Evolutionary conservation across 1,140 invertebrate genomes (phyloP).

Genomic region (Calliopsis andreniformis): DNA sequence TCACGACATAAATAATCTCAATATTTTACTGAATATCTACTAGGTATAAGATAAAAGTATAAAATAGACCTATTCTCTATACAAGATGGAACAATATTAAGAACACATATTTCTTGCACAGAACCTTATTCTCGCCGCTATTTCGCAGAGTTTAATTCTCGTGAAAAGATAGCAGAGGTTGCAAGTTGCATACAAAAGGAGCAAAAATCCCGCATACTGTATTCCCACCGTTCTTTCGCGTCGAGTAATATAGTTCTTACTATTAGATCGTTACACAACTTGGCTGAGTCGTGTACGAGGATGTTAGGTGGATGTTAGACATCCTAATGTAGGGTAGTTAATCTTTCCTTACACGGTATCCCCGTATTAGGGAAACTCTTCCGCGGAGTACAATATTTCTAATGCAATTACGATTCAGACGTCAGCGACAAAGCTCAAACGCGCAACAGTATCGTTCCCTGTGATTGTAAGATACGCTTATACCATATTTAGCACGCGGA

Average conservation of each 20-base stretch:
- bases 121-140: background rate
- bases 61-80: too few relatives aligned
- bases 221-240: constrained; percentile 29
- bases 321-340: constrained; percentile 52
- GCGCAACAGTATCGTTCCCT: constrained; percentile 29
- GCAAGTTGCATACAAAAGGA: background rate
- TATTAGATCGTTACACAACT: constrained; percentile 62
- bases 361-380: constrained; percentile 19
- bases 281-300: constrained; percentile 33
- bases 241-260: constrained; percentile 39
- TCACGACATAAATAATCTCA: too few relatives aligned
- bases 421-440: constrained; percentile 55
- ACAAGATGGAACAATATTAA: too few relatives aligned
- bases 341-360: constrained; percentile 35
- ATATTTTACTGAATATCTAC: too few relatives aligned
- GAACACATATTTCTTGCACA: too few relatives aligned
- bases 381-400: constrained; percentile 49
- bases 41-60: too few relatives aligned
- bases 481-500: constrained; percentile 50
- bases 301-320: constrained; percentile 39
- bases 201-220: background rate
- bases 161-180: background rate
- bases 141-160: background rate
- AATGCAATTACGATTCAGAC: constrained; percentile 63
- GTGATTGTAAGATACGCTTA: constrained; percentile 56